These are phyloP conservation scores for Vesta saturnalis DNA, from an alignment of 2,888 invertebrate genomes.

Conservation along the genomic window DNA sequence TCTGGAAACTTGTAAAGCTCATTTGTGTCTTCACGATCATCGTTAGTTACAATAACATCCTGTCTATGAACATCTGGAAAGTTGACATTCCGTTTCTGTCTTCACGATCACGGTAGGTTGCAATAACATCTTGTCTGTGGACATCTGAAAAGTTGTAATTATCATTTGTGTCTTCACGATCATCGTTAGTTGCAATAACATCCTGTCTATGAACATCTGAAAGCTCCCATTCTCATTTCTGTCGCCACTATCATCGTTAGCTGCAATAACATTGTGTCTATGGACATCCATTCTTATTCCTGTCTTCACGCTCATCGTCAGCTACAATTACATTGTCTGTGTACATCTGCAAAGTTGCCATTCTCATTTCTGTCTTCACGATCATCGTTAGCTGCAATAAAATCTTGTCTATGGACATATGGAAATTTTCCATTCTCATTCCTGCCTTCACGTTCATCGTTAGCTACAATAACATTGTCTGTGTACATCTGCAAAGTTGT, in stretches of 20 bases:
- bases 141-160: neutral
- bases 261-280: neutral
- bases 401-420: no score
- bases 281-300: no score
- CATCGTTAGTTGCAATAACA: slow-evolving; percentile 5
- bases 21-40: no score
- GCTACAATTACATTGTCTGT: neutral
- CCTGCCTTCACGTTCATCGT: no score
- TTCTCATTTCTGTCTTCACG: no score
- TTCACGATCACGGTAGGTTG: slow-evolving; percentile 15
- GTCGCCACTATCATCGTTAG: slow-evolving; percentile 17
- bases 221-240: slow-evolving; percentile 16
- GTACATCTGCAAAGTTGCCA: no score
- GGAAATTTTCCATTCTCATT: no score
- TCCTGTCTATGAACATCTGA: no score
- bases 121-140: neutral
- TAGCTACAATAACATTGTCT: no score
- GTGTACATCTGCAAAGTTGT: neutral
- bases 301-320: no score
- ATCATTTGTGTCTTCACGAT: no score
- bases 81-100: slow-evolving; percentile 15
- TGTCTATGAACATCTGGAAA: neutral
- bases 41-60: neutral
- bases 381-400: no score
- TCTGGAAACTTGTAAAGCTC: neutral